Evolutionary conservation across 2,888 invertebrate genomes (phyloP), one percentile per base, ranked within the genome.

Genomic region (Prosapia bicincta): DNA sequence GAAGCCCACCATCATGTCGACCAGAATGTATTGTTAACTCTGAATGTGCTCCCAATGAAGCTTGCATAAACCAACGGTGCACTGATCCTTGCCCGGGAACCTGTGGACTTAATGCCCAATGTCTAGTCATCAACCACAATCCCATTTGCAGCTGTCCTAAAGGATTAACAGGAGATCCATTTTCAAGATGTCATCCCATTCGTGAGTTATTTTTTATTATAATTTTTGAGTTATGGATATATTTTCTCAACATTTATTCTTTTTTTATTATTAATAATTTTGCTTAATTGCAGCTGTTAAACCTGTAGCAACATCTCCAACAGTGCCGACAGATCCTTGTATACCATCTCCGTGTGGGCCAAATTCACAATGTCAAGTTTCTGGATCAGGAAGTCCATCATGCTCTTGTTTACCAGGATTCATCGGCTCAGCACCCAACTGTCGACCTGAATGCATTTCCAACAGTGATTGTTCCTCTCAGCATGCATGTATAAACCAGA

Each of bases 271-370:
- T 32, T 7, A 69, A 32, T 38, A 26, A 73, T 30, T 72, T 75
- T 32, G 26, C 70, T 66, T 10, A 38, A 25, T 25, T 71, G 32
- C 85, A 88, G 88, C 86, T 80, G 84, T 86, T 68, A 78, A 79
- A 25, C 74, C 79, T 66, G 26, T 69, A 13, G 76, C 79, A 70
- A 71, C 71, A 23, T 70, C 74, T 13, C 69, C 69, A 6, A 66
- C 71, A 26, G 68, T 30, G 5, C 73, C 78, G 9, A 26, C 68
- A 72, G 87, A 93, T 82, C 91, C 91, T 68, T 95, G 94, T 83
- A 88, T 89, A 81, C 93, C 94, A 66, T 90, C 90, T 71, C 93
- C 93, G 1, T 94, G 94, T 82, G 94, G 94, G 26, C 86, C 90
- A 1, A 92, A 93, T 81, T 84, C 88, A 13, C 81, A 85, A 76